Percentiles rank a stretch among this genome's conserved stretches.
These are phyloP conservation scores for Rhodeus uyekii DNA, from an alignment of 2,797 vertebrate species.

Conservation along the genomic window DNA sequence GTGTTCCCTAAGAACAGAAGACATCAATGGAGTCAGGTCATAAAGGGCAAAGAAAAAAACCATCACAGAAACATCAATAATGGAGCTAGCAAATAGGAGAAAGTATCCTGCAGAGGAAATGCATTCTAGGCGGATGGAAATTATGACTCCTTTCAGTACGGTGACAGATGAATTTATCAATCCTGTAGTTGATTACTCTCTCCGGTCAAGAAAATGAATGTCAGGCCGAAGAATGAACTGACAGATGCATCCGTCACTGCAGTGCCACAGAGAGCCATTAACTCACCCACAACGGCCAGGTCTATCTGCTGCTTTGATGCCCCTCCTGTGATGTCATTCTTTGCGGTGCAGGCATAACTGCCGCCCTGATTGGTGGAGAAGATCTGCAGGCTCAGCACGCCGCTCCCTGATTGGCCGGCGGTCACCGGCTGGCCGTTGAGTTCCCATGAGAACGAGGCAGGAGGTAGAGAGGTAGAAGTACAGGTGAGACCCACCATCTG, in stretches of 20 bases:
- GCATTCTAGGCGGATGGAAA: constrained; percentile 51
- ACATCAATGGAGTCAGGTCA: neutral
- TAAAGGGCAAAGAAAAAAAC: neutral
- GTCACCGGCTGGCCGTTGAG: constrained; percentile 63
- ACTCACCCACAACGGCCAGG: constrained; percentile 77
- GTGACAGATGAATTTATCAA: constrained; percentile 66
- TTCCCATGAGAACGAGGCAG: constrained; percentile 75
- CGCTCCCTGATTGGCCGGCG: constrained; percentile 61
- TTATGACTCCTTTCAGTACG: constrained; percentile 65
- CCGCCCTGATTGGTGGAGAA: constrained; percentile 70
- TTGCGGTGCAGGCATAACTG: constrained; percentile 69
- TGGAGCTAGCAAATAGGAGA: constrained; percentile 8
- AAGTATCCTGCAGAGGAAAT: neutral
- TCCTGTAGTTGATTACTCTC: constrained; percentile 56
- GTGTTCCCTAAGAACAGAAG: neutral
- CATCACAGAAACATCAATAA: constrained; percentile 39
- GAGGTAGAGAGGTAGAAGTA: constrained; percentile 70
- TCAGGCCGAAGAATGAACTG: constrained; percentile 60
- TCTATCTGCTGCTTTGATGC: constrained; percentile 62
- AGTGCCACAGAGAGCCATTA: constrained; percentile 57
- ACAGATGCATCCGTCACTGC: constrained; percentile 62
- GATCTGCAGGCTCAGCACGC: constrained; percentile 73
- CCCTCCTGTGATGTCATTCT: constrained; percentile 66
- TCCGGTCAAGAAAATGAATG: constrained; percentile 68
- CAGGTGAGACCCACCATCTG: constrained; percentile 73